Conservation (phyloP, 1,140 invertebrate genomes). For the Diuraphis noxia region DNA sequence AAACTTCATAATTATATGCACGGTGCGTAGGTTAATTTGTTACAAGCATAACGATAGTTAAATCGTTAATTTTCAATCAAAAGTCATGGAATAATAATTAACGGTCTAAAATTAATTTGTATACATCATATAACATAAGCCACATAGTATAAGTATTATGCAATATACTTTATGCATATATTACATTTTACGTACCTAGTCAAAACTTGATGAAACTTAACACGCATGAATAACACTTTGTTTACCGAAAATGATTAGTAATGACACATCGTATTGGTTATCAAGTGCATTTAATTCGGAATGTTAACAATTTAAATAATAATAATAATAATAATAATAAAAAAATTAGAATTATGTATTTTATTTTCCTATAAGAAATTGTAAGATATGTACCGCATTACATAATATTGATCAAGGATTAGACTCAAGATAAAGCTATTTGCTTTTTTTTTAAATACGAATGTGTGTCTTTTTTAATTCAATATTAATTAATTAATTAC, state of each 20-base stretch:
- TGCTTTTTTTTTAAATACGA: neutral
- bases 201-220: neutral
- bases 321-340: neutral
- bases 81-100: neutral
- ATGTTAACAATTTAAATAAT: neutral
- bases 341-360: neutral
- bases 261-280: neutral
- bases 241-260: neutral
- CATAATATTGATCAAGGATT: no score
- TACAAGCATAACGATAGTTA: neutral
- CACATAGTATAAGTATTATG: neutral
- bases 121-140: neutral
- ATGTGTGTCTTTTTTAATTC: neutral
- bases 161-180: neutral
- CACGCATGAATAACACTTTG: neutral
- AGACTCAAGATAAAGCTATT: neutral
- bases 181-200: neutral
- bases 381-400: neutral
- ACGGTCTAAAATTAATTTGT: neutral
- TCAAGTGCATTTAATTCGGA: neutral
- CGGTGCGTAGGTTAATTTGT: neutral
- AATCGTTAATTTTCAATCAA: neutral
- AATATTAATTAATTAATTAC: neutral
- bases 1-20: neutral
- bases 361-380: neutral